phyloP scores from a whole-genome alignment of 2,888 invertebrate genomes.

The Furcula furcula region DNA sequence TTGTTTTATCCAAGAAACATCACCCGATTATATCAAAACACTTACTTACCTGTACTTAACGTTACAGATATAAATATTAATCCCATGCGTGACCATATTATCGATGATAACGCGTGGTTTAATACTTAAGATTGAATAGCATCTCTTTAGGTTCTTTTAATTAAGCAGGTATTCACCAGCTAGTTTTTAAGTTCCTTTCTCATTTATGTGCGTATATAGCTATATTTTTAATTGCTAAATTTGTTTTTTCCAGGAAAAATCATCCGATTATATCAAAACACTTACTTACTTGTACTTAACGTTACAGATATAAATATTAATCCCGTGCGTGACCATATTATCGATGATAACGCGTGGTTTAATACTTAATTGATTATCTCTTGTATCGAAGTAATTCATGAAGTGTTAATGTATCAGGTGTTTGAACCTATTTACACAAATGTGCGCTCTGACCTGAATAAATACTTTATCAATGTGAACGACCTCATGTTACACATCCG shows the following conservation, averaged over 20 bases:
- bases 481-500: slow-evolving; percentile 3
- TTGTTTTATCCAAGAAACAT: too few species aligned
- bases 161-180: too few species aligned
- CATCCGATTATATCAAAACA: too few species aligned
- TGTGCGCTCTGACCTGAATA: slow-evolving; percentile 15
- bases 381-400: background rate
- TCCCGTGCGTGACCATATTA: slow-evolving; percentile 48
- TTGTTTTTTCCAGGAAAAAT: too few species aligned
- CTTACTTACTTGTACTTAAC: background rate
- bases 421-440: slow-evolving; percentile 3
- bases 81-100: slow-evolving; percentile 48
- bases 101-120: slow-evolving; percentile 30
- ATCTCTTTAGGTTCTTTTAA: too few species aligned
- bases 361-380: background rate
- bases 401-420: slow-evolving; percentile 6
- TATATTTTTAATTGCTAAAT: too few species aligned
- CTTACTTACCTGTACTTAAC: background rate
- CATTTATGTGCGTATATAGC: too few species aligned
- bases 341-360: slow-evolving; percentile 30
- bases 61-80: slow-evolving; percentile 32
- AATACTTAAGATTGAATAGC: too few species aligned
- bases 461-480: slow-evolving; percentile 8
- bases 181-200: too few species aligned
- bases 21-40: too few species aligned
- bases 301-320: slow-evolving; percentile 32